Evolutionary conservation across 2,113 vertebrate species (phyloP).

Genomic region (Bubo bubo): DNA sequence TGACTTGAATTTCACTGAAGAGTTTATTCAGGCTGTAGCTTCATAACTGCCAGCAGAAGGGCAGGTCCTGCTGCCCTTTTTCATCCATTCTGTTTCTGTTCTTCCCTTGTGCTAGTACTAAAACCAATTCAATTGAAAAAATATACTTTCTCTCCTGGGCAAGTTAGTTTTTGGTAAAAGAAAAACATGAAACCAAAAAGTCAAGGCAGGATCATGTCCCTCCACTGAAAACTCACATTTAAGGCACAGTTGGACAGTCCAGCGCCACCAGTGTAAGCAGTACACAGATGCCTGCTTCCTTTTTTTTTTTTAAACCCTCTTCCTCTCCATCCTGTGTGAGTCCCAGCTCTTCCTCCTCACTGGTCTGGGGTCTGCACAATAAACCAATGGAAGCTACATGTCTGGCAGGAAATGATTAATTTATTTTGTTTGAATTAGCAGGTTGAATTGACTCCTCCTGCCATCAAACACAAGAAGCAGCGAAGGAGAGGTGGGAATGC

Average conservation of each 20-base stretch:
- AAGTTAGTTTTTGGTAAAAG: not conserved
- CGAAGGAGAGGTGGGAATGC: not conserved
- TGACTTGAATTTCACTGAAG: not conserved
- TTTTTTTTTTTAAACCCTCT: not conserved
- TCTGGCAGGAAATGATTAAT: not conserved
- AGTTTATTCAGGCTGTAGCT: not conserved
- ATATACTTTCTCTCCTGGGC: not conserved
- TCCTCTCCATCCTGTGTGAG: not conserved
- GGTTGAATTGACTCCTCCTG: not conserved
- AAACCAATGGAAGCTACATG: not conserved
- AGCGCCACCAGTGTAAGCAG: not conserved
- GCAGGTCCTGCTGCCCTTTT: not conserved
- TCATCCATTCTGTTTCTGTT: not conserved
- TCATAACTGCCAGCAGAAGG: not conserved
- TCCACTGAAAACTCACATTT: not conserved
- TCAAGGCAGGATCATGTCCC: not conserved
- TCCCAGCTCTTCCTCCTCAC: not conserved
- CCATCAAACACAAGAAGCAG: not conserved
- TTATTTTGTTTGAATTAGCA: not conserved
- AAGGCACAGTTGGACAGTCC: not conserved
- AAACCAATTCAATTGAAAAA: not conserved
- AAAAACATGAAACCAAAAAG: not conserved
- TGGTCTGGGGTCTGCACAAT: not conserved
- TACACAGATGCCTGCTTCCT: not conserved
- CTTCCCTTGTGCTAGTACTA: not conserved